Evolutionary conservation across 2,797 vertebrate genomes (phyloP).

Genomic region (Argyrosomus regius): DNA sequence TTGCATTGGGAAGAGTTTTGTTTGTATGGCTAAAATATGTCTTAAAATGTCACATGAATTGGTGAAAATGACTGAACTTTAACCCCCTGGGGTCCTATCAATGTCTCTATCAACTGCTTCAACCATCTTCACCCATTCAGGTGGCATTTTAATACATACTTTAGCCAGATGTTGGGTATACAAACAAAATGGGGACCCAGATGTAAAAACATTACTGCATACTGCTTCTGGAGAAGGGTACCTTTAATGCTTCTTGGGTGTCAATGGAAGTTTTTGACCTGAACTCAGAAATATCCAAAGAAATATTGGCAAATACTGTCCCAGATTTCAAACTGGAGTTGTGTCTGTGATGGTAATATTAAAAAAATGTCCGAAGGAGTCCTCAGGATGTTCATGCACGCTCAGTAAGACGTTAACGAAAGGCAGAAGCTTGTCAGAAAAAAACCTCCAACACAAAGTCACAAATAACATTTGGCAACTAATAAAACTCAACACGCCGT

Average conservation of each 20-base stretch:
- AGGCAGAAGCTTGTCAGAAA: background rate
- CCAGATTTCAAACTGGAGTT: background rate
- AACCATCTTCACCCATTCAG: no score
- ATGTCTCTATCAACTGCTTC: no score
- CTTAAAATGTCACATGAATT: background rate
- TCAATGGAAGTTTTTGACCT: no score
- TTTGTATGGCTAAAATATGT: background rate
- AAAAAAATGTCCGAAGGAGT: background rate
- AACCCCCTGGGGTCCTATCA: no score
- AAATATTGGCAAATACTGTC: background rate
- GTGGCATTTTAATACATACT: no score
- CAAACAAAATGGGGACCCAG: no score
- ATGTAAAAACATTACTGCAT: no score
- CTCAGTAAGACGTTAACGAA: background rate
- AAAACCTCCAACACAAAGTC: background rate
- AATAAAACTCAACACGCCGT: background rate
- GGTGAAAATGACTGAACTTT: background rate
- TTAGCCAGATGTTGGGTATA: no score
- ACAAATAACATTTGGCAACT: background rate
- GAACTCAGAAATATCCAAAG: background rate
- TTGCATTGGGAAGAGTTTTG: background rate
- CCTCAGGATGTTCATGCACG: background rate
- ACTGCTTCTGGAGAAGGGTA: no score
- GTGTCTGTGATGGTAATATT: background rate
- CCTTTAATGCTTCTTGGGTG: background rate